Conservation (phyloP, 2,113 vertebrate species). For the Motacilla alba region DNA sequence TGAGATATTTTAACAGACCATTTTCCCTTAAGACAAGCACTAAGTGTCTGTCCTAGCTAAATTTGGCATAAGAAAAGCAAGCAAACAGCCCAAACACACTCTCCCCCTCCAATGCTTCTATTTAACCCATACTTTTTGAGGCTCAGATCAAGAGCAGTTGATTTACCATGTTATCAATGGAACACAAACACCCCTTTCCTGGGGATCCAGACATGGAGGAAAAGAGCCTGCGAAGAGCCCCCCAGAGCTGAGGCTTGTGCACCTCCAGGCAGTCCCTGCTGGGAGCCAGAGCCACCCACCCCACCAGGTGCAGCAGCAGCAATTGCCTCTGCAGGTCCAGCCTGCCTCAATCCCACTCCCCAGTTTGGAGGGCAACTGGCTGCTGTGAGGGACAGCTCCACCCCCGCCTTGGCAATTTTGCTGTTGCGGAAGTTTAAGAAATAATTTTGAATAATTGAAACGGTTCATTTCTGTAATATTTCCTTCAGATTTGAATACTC, state of each 20-base stretch:
- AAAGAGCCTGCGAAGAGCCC: neutral
- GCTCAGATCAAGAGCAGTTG: neutral
- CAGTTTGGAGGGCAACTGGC: neutral
- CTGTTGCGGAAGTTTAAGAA: neutral
- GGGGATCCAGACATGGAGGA: neutral
- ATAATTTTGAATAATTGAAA: neutral
- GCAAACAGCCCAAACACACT: neutral
- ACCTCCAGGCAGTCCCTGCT: neutral
- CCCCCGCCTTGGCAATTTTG: neutral
- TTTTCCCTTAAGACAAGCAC: neutral
- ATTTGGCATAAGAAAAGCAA: slow-evolving; percentile 3
- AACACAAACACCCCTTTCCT: neutral
- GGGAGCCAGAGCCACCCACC: neutral
- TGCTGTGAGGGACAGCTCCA: neutral
- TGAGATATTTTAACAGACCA: neutral
- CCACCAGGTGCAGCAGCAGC: neutral
- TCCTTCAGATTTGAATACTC: neutral
- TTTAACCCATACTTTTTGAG: neutral
- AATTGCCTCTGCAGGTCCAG: neutral
- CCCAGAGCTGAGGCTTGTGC: neutral
- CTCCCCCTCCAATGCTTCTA: neutral
- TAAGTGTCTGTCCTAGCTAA: neutral
- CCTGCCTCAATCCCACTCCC: neutral
- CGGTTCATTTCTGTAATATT: neutral
- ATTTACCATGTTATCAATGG: neutral